A percentile compares a stretch with the other conserved stretches of the same genome.
Conservation (phyloP, 2,113 vertebrate species). For the Mus pahari region DNA sequence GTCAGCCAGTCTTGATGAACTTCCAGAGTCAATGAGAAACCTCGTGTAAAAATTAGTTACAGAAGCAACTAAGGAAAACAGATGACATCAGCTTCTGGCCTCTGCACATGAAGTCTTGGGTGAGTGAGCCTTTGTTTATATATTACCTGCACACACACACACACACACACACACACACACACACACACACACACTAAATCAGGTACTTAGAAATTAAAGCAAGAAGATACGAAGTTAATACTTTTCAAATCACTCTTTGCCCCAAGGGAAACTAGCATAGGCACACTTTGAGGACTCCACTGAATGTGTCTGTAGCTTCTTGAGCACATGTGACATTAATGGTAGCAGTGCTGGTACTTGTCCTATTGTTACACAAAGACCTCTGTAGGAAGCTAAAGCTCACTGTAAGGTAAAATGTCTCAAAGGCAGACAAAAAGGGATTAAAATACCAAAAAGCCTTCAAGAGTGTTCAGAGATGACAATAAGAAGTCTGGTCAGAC, state of each 20-base stretch:
- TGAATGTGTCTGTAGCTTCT: neutral
- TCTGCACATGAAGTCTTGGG: neutral
- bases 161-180: neutral
- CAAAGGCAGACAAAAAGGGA: neutral
- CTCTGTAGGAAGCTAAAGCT: neutral
- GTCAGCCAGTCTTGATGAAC: neutral
- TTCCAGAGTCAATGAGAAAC: neutral
- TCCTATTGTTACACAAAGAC: neutral
- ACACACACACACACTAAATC: neutral
- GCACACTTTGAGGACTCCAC: neutral
- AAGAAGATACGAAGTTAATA: neutral
- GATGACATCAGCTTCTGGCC: too few relatives aligned
- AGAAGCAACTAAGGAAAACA: neutral
- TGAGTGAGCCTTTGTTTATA: too few relatives aligned
- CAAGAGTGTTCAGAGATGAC: neutral
- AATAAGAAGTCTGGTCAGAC: neutral
- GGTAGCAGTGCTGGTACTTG: neutral
- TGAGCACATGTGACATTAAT: neutral
- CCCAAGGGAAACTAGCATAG: neutral
- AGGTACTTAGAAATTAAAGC: neutral
- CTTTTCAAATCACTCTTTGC: slow-evolving; percentile 29
- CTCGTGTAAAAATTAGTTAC: neutral
- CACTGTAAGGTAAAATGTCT: neutral
- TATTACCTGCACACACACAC: neutral
- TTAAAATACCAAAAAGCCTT: neutral